Base-by-base conservation (phyloP, 2,888 invertebrate species). In the Mythimna albipuncta region DNA sequence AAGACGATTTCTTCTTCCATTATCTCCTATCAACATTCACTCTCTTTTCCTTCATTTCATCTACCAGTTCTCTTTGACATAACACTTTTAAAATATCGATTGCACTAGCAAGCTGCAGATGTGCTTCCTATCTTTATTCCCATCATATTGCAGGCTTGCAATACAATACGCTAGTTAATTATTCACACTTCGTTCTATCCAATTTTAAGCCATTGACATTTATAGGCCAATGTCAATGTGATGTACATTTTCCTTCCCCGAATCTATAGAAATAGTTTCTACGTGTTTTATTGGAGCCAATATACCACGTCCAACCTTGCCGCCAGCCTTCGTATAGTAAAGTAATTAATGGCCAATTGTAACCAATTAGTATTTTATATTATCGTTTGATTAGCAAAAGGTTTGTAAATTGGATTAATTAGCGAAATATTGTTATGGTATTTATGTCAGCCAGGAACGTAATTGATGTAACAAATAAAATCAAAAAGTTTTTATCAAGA, bases 241-340 rank as follows among this genome's bases (percentile, higher is more conserved):
- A 69, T 69, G 65, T 9, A 47, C 38, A 64, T 82, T 84, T 84
- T 86, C 86, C 86, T 84, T 81, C 86, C 82, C 66, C 35, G 10
- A 75, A 58, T 38, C 64, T 21, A 63, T 50, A 38, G 50, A 38
- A 72, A 64, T 78, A 21, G 57, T 52, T 50, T 64, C 58, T 59
- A 70, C 69, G 50, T 68, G 65, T 52, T 64, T 32, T 55, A 47
- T 84, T 72, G 58, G 59, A 59, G 21, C 54, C 78, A 82, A 73
- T 69, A 76, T 55, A 59, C 70, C 50, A 82, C 57, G 52, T 47
- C 72, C 65, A 82, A 72, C 82, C 85, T 82, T 82, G 83, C 44
- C 9, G 58, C 47, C 69, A 82, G 59, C 83, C 73, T 77, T 73
- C 66, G 47, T 62, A 66, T 58, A 19, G 13, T 21, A 61, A 68